Conservation (phyloP, 2,797 vertebrate species). For the Mallotus villosus region DNA sequence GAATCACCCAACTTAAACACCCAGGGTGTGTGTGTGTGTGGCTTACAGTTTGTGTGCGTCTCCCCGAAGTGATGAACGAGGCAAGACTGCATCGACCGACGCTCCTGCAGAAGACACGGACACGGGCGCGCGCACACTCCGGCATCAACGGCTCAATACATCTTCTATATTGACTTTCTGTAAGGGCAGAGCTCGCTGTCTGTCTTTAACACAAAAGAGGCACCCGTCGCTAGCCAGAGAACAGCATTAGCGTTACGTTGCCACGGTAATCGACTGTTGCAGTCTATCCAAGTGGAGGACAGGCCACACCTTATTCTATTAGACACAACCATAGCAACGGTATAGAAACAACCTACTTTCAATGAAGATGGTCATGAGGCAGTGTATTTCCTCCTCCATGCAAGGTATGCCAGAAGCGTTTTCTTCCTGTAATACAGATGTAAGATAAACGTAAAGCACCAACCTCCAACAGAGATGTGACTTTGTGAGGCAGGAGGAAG, state of each 20-base stretch:
- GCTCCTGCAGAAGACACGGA: slow-evolving; percentile 19
- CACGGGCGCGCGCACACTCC: slow-evolving; percentile 14
- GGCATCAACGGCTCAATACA: slow-evolving; percentile 60
- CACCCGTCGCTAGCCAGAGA: slow-evolving; percentile 24
- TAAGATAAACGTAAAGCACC: no score
- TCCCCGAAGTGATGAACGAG: slow-evolving; percentile 41
- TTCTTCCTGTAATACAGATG: no score
- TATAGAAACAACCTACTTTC: background rate
- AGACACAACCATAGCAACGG: background rate
- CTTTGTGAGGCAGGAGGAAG: no score
- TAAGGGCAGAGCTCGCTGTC: slow-evolving; percentile 37
- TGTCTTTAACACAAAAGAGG: slow-evolving; percentile 66
- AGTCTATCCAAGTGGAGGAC: slow-evolving; percentile 15
- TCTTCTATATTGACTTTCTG: slow-evolving; percentile 72
- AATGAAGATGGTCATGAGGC: background rate
- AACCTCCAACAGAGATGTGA: no score
- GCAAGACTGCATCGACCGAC: slow-evolving; percentile 39
- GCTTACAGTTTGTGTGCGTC: slow-evolving; percentile 31
- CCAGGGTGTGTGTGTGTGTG: slow-evolving; percentile 19
- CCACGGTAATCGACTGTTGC: slow-evolving; percentile 35
- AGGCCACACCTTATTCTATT: slow-evolving; percentile 22
- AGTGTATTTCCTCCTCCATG: background rate
- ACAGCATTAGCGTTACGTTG: slow-evolving; percentile 35
- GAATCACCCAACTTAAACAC: slow-evolving; percentile 42
- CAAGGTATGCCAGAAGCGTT: no score